phyloP scores from a whole-genome alignment of 2,113 vertebrate species.

The Mellivora capensis region DNA sequence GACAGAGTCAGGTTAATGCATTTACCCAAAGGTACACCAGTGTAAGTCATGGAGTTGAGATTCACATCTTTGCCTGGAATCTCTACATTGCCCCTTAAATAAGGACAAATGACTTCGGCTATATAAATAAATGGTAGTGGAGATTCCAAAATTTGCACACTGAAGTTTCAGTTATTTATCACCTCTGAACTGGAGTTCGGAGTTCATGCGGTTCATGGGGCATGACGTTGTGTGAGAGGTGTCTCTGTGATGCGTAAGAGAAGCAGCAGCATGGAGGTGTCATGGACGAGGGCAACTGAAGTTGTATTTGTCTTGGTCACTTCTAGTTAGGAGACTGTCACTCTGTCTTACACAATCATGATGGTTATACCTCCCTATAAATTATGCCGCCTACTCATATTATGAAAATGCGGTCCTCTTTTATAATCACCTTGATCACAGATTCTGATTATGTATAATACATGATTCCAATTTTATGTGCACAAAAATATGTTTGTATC shows the following conservation, averaged over 20 bases:
- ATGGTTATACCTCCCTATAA: background rate
- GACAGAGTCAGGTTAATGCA: background rate
- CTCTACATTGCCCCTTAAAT: background rate
- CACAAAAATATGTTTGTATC: background rate
- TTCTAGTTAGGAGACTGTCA: background rate
- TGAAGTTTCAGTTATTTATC: background rate
- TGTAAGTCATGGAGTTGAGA: background rate
- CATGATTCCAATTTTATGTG: background rate
- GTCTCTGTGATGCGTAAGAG: background rate
- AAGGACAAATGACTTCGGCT: background rate
- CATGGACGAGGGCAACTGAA: background rate
- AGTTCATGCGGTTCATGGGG: background rate
- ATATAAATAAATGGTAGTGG: background rate
- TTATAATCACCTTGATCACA: background rate
- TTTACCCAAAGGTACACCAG: background rate
- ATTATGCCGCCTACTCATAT: background rate
- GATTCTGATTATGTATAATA: background rate
- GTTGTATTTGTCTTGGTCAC: rapidly evolving
- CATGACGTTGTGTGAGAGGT: background rate
- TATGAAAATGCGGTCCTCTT: background rate
- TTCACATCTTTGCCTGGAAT: background rate
- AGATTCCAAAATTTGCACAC: background rate
- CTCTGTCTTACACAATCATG: background rate
- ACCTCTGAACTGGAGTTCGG: background rate
- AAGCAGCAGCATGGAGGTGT: background rate